Percentiles rank a stretch among this genome's conserved stretches.
phyloP scores from a whole-genome alignment of 2,797 vertebrate species.

The Bufotes viridis region DNA sequence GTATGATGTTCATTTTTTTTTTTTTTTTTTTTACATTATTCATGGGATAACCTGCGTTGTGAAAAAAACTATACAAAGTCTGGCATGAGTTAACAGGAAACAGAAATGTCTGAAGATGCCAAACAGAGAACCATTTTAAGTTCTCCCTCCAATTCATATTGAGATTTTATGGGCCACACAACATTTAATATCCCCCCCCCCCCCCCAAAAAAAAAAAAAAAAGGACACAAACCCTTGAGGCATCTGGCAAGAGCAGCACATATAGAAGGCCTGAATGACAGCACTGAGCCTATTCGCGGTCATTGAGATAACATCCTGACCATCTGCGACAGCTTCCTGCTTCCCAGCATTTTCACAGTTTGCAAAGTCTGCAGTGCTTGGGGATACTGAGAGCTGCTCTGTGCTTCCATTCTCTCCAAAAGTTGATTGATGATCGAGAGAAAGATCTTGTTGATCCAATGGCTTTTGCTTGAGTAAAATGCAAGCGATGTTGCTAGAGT shows the following conservation, averaged over 20 bases:
- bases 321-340: conserved; percentile 83
- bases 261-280: conserved; percentile 98
- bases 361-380: conserved; percentile 68
- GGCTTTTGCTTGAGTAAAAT: conserved; percentile 90
- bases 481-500: conserved; percentile 88
- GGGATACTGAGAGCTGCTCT: conserved; percentile 66
- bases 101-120: background rate
- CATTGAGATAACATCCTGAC: conserved; percentile 97
- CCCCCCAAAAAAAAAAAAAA: background rate
- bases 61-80: no score
- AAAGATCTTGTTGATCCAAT: conserved; percentile 73
- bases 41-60: no score
- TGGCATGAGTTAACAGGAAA: background rate
- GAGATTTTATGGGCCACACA: background rate
- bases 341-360: conserved; percentile 73
- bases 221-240: conserved; percentile 85
- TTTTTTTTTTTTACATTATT: no score
- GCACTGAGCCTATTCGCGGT: conserved; percentile 95
- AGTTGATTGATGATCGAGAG: conserved; percentile 74
- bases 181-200: background rate
- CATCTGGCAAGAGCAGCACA: conserved; percentile 99
- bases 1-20: no score
- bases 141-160: background rate
- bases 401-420: conserved; percentile 66
- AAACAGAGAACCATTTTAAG: background rate